A percentile compares a stretch with the other conserved stretches of the same genome.
phyloP scores from a whole-genome alignment of 2,888 invertebrate species.

The Agrotis ipsilon region DNA sequence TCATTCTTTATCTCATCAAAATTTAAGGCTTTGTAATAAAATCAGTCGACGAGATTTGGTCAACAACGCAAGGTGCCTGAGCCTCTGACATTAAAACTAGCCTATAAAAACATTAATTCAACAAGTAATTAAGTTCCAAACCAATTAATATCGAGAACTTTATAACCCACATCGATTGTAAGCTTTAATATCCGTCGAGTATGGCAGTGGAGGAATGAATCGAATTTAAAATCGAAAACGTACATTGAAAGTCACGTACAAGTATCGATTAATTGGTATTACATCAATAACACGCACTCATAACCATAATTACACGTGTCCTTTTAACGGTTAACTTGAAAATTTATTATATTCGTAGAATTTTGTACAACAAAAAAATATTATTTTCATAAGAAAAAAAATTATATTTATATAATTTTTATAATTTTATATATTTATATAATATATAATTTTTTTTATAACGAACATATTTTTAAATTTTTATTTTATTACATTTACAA shows the following conservation, averaged over 20 bases:
- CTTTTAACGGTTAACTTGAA: too few relatives aligned
- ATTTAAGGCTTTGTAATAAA: conserved; percentile 49
- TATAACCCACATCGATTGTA: conserved; percentile 65
- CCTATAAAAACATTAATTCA: conserved; percentile 61
- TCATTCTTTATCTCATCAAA: conserved; percentile 34
- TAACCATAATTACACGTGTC: conserved; percentile 49
- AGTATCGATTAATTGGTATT: conserved; percentile 59
- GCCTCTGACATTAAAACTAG: conserved; percentile 45
- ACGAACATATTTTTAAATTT: too few relatives aligned
- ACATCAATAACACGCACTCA: conserved; percentile 47
- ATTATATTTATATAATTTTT: too few relatives aligned
- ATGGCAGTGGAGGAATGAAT: conserved; percentile 37
- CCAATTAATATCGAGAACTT: conserved; percentile 68
- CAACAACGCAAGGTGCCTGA: conserved; percentile 10
- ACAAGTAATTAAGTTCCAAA: conserved; percentile 68
- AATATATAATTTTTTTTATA: too few relatives aligned
- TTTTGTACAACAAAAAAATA: too few relatives aligned
- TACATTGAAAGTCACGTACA: conserved; percentile 61
- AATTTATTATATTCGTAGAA: too few relatives aligned
- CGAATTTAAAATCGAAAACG: conserved; percentile 62
- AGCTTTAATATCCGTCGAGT: conserved; percentile 53
- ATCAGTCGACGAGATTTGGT: conserved; percentile 1
- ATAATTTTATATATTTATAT: too few relatives aligned
- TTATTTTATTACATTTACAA: too few relatives aligned
- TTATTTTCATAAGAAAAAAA: too few relatives aligned